These are phyloP conservation scores for Callosobruchus maculatus DNA, from an alignment of 2,888 invertebrate genomes.

Conservation along the genomic window DNA sequence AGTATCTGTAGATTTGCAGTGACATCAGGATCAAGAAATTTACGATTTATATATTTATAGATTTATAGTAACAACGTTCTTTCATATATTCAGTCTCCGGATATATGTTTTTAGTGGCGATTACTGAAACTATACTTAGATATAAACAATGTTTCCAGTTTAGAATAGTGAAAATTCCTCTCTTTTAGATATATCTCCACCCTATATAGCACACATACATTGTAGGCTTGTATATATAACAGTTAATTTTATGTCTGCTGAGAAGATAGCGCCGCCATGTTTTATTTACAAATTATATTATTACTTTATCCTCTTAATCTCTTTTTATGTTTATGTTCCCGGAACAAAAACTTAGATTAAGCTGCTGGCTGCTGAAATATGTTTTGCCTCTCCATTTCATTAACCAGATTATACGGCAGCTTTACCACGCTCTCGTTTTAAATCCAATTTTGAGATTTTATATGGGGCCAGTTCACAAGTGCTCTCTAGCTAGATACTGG, in stretches of 20 bases:
- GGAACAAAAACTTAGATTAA: not conserved
- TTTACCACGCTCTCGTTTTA: not conserved
- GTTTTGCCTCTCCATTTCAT: not conserved
- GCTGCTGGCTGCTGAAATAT: not conserved
- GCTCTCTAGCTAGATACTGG: not conserved
- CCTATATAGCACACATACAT: no score
- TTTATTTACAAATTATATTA: not conserved
- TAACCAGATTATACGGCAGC: not conserved
- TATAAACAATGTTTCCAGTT: no score
- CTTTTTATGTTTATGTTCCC: not conserved
- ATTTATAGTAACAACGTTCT: no score
- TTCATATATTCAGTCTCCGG: no score
- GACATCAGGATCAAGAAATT: no score
- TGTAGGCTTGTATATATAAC: constrained; percentile 26
- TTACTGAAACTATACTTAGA: no score
- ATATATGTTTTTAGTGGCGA: no score
- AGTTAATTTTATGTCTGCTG: constrained; percentile 20
- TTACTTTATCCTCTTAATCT: not conserved
- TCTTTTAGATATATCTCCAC: constrained; percentile 7
- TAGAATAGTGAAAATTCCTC: no score
- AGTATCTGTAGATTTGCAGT: no score
- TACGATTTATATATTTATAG: no score
- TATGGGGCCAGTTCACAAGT: not conserved
- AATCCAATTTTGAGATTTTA: not conserved
- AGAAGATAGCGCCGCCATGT: not conserved